These are phyloP conservation scores for Poicephalus meyeri DNA, from an alignment of 2,113 vertebrate genomes.

Conservation along the genomic window DNA sequence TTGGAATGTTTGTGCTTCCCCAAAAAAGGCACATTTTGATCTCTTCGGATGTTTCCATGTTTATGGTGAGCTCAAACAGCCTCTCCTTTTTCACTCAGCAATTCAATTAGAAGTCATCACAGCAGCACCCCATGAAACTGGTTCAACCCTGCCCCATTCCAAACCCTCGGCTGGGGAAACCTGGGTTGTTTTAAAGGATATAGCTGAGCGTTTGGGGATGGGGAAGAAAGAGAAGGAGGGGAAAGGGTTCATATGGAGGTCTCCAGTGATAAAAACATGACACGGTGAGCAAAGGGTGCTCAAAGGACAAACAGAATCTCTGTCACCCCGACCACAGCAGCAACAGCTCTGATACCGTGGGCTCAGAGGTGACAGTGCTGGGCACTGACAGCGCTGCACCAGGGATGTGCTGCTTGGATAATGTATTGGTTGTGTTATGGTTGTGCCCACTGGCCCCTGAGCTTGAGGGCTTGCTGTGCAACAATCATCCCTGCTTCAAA, in stretches of 20 bases:
- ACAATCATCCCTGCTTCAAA: not conserved
- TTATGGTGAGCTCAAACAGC: not conserved
- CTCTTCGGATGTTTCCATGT: not conserved
- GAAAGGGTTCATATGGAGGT: not conserved
- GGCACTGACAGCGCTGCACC: not conserved
- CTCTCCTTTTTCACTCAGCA: not conserved
- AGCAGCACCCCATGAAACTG: not conserved
- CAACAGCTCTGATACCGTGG: not conserved
- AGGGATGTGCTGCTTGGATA: not conserved
- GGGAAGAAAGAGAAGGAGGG: not conserved
- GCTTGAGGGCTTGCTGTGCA: not conserved
- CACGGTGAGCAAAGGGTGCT: not conserved
- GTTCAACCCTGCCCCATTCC: not conserved
- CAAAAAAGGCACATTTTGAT: not conserved
- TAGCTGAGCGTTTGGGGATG: not conserved
- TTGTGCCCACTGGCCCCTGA: not conserved
- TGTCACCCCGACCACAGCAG: not conserved
- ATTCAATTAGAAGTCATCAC: not conserved
- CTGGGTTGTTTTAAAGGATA: not conserved
- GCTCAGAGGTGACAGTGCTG: not conserved
- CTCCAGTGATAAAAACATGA: not conserved
- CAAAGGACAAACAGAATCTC: not conserved
- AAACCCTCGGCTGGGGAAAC: not conserved
- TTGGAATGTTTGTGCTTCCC: slow-evolving; percentile 16
- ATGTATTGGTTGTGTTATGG: not conserved